Percentiles rank a stretch among this genome's conserved stretches.
Conservation (phyloP, 2,797 vertebrate species). For the Crotalus adamanteus region DNA sequence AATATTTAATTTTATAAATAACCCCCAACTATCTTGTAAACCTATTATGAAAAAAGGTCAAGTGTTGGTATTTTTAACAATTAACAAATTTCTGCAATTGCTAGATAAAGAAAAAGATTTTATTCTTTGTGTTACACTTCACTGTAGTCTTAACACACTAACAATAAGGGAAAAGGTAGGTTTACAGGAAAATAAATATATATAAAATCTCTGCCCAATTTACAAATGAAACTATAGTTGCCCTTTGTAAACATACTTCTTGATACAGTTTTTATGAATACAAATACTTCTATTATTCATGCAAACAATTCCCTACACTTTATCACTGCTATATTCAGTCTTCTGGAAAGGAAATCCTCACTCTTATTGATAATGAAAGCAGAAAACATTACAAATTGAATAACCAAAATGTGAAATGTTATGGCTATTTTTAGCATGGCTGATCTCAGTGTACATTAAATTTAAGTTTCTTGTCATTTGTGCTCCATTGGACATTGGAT, state of each 20-base stretch:
- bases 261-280: conserved; percentile 4
- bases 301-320: not conserved
- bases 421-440: not conserved
- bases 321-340: not conserved
- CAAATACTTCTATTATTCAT: conserved; percentile 16
- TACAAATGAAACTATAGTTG: not conserved
- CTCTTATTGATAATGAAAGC: conserved; percentile 8
- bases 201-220: not conserved
- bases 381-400: not conserved
- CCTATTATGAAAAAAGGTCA: not conserved
- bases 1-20: not conserved
- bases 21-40: not conserved
- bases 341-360: conserved; percentile 3
- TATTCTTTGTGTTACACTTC: not conserved
- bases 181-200: not conserved
- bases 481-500: not conserved
- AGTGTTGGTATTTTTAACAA: not conserved
- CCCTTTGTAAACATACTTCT: conserved; percentile 9
- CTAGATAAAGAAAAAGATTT: not conserved
- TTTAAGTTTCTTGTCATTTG: not conserved
- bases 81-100: not conserved
- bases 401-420: not conserved
- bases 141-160: not conserved
- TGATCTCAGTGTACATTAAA: not conserved
- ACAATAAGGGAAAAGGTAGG: not conserved